These are phyloP conservation scores for Platysternon megacephalum DNA, from an alignment of 2,113 vertebrate genomes.

Conservation along the genomic window DNA sequence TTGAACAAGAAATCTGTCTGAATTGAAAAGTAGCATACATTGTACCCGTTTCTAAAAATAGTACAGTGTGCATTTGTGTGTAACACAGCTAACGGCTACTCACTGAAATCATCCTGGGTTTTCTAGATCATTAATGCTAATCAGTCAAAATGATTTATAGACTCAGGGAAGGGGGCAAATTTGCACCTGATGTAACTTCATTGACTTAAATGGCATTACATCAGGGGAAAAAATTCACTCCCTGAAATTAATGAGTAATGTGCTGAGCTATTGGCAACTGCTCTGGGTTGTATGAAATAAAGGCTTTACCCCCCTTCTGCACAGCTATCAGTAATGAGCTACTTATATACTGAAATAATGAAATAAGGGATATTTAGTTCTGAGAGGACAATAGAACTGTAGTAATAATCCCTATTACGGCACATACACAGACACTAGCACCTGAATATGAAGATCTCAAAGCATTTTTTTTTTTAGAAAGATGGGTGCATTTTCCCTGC, in stretches of 20 bases:
- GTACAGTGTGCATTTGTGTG: neutral
- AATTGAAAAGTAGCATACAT: neutral
- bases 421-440: neutral
- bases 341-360: neutral
- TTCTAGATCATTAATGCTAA: constrained; percentile 4
- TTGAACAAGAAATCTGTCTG: neutral
- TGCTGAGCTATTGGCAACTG: neutral
- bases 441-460: neutral
- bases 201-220: constrained; percentile 8
- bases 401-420: neutral
- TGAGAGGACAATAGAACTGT: neutral
- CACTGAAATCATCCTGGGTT: neutral
- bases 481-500: neutral
- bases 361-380: neutral
- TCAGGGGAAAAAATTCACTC: constrained; percentile 6
- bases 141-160: constrained; percentile 26
- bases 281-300: neutral
- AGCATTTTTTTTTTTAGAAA: neutral
- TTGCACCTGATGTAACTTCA: neutral
- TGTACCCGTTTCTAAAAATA: neutral
- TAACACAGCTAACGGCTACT: constrained; percentile 20
- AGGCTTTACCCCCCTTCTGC: constrained; percentile 5
- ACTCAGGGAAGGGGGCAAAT: neutral
- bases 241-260: constrained; percentile 46
- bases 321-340: neutral